Base-by-base conservation (phyloP, 2,797 vertebrate genomes). In the Sitta carolinensis region DNA sequence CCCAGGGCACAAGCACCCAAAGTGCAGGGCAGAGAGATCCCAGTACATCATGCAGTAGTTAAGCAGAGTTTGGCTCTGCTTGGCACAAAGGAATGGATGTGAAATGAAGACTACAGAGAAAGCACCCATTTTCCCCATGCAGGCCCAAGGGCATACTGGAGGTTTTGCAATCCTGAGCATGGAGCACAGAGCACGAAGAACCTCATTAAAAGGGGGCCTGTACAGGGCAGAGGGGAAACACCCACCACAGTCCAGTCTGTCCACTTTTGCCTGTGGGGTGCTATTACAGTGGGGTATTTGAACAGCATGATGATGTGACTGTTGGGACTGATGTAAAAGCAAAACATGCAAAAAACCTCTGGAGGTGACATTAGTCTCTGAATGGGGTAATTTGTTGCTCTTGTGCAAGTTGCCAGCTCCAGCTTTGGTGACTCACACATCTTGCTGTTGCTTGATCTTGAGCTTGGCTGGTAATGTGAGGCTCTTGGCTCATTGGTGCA, bases 141-240 rank as follows among this genome's bases (percentile, higher is more conserved):
- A 66, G 58, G 40, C 84, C 67, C 18, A 10, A 55, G 74, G 92
- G 40, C 19, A 0, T 29, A 10, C 63, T 83, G 84, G n/a, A 78
- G 17, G 36, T 88, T 84, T 92, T 7, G 7, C 54, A 87, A 78
- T 84, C 27, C 30, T 36, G 25, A 72, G 42, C 42, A 42, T 7
- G 17, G 48, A 48, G 47, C 61, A 43, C 3, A 19, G 67, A 55
- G 26, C 30, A 30, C 1, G 2, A 59, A 62, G 59, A 72, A 43
- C 36, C 69, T 94, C n/a, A 32, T 78, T 90, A 81, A 40, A 63
- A 83, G 15, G 48, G 61, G 87, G 22, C 9, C 63, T 75, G 87
- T 18, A 16, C 36, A 42, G 40, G 58, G 70, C 70, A 81, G 63
- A 82, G 19, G 40, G 22, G 62, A 87, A 76, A 34, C 63, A 50